Conservation (phyloP, 2,888 invertebrate species). For the Apodemia duryi region DNA sequence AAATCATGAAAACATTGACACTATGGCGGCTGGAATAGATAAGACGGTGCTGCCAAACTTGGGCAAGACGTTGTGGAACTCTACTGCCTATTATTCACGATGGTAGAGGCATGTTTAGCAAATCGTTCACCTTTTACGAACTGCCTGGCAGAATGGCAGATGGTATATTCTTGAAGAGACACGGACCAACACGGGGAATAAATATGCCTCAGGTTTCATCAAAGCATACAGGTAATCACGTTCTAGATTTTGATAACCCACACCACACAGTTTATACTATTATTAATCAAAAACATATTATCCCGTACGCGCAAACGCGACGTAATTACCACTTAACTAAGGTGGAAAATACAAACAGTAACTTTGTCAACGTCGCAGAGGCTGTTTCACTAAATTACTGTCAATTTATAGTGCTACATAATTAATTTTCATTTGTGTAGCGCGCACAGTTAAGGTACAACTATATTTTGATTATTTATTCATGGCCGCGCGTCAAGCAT, state of each 20-base stretch:
- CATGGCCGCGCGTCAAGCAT: conserved; percentile 48
- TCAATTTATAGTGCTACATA: conserved; percentile 67
- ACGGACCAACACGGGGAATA: no score
- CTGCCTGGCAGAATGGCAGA: no score
- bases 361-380: conserved; percentile 32
- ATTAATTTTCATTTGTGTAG: conserved; percentile 65
- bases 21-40: no score
- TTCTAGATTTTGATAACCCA: not conserved
- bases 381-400: conserved; percentile 51
- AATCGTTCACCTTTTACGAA: no score
- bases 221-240: not conserved
- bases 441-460: conserved; percentile 45
- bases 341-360: conserved; percentile 36
- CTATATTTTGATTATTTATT: conserved; percentile 59
- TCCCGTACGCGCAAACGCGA: not conserved
- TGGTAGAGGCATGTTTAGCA: no score
- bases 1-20: no score
- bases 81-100: no score
- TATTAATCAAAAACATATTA: not conserved
- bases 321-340: conserved; percentile 11
- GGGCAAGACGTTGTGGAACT: no score
- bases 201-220: not conserved
- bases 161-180: no score
- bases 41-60: no score
- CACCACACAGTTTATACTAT: not conserved